Conservation (phyloP, 1,140 invertebrate species). For the Drosophila arizonae region DNA sequence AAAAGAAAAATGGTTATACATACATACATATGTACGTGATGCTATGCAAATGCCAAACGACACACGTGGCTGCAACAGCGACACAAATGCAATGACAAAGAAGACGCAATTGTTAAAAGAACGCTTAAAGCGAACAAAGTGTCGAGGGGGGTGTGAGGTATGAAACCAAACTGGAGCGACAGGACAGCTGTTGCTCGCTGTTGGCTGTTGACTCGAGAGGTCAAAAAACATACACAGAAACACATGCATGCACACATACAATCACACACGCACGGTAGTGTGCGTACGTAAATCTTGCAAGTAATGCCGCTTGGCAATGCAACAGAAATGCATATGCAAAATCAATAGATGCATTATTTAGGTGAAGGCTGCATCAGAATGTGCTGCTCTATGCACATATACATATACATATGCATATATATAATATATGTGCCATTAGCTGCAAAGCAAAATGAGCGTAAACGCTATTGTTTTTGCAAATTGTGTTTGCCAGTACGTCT, state of each 20-base stretch:
- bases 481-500: conserved; percentile 36
- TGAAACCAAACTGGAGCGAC: conserved; percentile 33
- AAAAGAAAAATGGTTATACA: conserved; percentile 3
- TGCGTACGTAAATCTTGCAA: conserved; percentile 28
- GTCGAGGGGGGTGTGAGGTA: neutral
- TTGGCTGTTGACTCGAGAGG: conserved; percentile 26
- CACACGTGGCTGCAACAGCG: conserved; percentile 63
- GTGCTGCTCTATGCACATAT: conserved; percentile 46
- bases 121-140: neutral
- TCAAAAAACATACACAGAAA: conserved; percentile 27
- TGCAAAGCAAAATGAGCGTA: conserved; percentile 31
- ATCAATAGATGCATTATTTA: conserved; percentile 54
- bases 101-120: conserved; percentile 9
- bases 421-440: conserved; percentile 21
- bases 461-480: conserved; percentile 46
- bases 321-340: conserved; percentile 46
- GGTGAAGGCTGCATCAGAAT: conserved; percentile 68
- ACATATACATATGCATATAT: conserved; percentile 9
- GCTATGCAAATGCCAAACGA: conserved; percentile 64
- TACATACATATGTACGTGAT: conserved; percentile 46
- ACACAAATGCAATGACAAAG: conserved; percentile 27
- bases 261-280: neutral
- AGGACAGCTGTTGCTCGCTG: conserved; percentile 62
- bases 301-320: conserved; percentile 47
- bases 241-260: neutral